Conservation (phyloP, 2,113 vertebrate species). For the Mohoua ochrocephala region DNA sequence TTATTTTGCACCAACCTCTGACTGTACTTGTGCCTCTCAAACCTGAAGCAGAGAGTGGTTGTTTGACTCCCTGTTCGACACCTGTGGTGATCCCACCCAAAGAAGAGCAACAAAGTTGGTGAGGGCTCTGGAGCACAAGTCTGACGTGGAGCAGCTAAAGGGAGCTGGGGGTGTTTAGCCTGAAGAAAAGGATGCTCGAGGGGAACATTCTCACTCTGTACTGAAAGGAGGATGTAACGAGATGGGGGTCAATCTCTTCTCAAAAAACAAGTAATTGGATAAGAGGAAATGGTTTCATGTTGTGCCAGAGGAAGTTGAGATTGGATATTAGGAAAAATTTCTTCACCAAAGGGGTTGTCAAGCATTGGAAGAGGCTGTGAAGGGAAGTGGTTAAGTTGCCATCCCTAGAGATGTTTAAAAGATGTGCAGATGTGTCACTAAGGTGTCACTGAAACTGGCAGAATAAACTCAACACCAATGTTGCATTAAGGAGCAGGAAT, state of each 20-base stretch:
- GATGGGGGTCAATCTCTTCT: rapidly evolving
- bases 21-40: neutral
- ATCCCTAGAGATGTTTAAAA: neutral
- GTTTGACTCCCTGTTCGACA: neutral
- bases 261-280: rapidly evolving
- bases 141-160: neutral
- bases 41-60: neutral
- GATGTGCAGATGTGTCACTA: rapidly evolving
- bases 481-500: neutral
- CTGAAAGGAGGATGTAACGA: rapidly evolving
- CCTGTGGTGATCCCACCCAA: too few species aligned
- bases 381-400: neutral
- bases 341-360: neutral
- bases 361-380: neutral
- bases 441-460: neutral
- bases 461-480: neutral
- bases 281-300: neutral
- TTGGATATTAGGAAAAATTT: neutral
- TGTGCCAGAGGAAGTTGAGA: neutral
- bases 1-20: neutral
- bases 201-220: neutral
- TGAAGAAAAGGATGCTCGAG: neutral
- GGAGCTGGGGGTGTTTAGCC: neutral
- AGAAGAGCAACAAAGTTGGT: neutral
- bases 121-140: neutral